These are phyloP conservation scores for Ptyas mucosa DNA, from an alignment of 2,113 vertebrate genomes.

Conservation along the genomic window DNA sequence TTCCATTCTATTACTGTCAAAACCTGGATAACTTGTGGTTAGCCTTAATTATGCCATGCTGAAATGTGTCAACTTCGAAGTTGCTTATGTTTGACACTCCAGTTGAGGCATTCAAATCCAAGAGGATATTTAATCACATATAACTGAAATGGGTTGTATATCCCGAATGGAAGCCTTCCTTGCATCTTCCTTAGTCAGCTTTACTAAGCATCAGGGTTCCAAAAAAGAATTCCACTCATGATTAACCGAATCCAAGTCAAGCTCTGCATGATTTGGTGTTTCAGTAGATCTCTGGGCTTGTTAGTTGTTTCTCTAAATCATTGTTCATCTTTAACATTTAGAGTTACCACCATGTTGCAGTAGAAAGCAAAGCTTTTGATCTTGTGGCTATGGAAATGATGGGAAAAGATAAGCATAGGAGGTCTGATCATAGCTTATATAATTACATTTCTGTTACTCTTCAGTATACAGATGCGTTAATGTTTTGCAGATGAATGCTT, in stretches of 20 bases:
- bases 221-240: not conserved
- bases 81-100: not conserved
- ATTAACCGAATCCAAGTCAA: not conserved
- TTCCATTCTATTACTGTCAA: not conserved
- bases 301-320: not conserved
- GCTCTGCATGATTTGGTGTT: not conserved
- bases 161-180: not conserved
- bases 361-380: not conserved
- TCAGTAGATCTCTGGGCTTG: not conserved
- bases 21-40: not conserved
- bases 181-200: not conserved
- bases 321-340: not conserved
- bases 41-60: not conserved
- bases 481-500: not conserved
- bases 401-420: not conserved
- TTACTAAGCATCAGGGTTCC: not conserved
- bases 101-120: not conserved
- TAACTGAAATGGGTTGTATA: not conserved
- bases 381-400: not conserved
- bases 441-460: not conserved
- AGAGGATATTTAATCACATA: not conserved
- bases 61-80: not conserved
- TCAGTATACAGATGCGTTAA: not conserved
- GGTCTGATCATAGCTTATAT: not conserved
- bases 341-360: not conserved